Evolutionary conservation across 2,113 vertebrate species (phyloP).

Genomic region (Thalassoma bifasciatum): DNA sequence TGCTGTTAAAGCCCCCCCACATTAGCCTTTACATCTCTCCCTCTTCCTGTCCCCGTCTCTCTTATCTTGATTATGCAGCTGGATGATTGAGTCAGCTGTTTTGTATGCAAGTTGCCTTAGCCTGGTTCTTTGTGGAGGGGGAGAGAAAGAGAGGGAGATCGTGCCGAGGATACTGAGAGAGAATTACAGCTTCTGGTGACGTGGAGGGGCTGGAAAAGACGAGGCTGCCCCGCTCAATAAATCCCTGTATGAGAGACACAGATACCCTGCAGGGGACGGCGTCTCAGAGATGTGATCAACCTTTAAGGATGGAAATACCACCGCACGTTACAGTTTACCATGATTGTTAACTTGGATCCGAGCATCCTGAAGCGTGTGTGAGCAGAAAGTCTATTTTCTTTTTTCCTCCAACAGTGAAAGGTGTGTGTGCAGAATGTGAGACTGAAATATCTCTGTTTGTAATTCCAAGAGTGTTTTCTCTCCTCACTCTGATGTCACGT

Average conservation of each 20-base stretch:
- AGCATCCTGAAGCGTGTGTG: constrained; percentile 25
- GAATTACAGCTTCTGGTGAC: constrained; percentile 76
- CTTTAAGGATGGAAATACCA: constrained; percentile 71
- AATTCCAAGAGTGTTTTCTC: neutral
- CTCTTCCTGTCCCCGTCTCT: constrained; percentile 74
- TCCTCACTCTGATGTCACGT: constrained; percentile 5
- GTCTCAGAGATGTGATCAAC: constrained; percentile 68
- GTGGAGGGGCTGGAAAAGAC: constrained; percentile 64
- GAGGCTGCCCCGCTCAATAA: constrained; percentile 69
- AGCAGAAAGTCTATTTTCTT: constrained; percentile 21
- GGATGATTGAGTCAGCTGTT: constrained; percentile 92
- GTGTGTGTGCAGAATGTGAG: too few relatives aligned
- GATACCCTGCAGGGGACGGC: too few relatives aligned
- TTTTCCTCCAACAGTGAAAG: too few relatives aligned
- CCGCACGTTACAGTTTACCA: constrained; percentile 39
- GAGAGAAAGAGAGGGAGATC: constrained; percentile 77
- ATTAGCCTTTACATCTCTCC: constrained; percentile 69
- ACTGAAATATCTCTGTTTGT: neutral
- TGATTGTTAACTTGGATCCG: constrained; percentile 1
- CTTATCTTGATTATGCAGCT: constrained; percentile 90
- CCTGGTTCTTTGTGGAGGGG: constrained; percentile 83
- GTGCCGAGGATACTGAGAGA: constrained; percentile 84
- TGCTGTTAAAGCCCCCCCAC: constrained; percentile 65
- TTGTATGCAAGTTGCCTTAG: constrained; percentile 87
- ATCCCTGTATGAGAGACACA: constrained; percentile 74